Conservation (phyloP, 2,888 invertebrate species). For the Pantelozetes paolii region DNA sequence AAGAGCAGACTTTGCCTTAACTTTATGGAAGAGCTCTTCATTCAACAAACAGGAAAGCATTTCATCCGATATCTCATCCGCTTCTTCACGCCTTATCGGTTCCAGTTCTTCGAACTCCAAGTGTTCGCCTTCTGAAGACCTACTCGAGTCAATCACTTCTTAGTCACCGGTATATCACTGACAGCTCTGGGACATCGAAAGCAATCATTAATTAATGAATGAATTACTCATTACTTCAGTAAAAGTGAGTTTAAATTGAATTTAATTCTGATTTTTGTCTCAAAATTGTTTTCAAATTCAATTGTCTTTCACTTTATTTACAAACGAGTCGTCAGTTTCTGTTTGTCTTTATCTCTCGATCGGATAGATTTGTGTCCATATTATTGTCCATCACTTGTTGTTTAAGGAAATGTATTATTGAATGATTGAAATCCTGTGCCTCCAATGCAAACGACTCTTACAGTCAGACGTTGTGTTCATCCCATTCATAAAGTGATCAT, state of each 20-base stretch:
- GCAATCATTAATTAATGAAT: not conserved
- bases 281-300: no score
- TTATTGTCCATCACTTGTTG: slow-evolving; percentile 3
- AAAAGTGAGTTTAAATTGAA: not conserved
- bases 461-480: not conserved
- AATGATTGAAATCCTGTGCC: slow-evolving; percentile 34
- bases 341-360: no score
- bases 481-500: not conserved
- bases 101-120: slow-evolving; percentile 38
- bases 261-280: no score
- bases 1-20: slow-evolving; percentile 32
- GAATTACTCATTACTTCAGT: not conserved
- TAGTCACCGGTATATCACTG: not conserved
- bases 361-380: not conserved
- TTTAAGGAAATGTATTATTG: not conserved
- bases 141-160: slow-evolving; percentile 6
- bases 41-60: slow-evolving; percentile 38
- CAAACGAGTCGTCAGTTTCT: no score
- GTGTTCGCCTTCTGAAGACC: slow-evolving; percentile 35
- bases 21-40: slow-evolving; percentile 14
- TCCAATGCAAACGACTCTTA: slow-evolving; percentile 19
- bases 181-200: no score
- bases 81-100: slow-evolving; percentile 43
- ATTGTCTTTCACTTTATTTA: no score
- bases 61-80: slow-evolving; percentile 42